Evolutionary conservation across 2,113 vertebrate species (phyloP), one percentile per base, ranked within the genome.

Genomic region (Cebidichthys violaceus): DNA sequence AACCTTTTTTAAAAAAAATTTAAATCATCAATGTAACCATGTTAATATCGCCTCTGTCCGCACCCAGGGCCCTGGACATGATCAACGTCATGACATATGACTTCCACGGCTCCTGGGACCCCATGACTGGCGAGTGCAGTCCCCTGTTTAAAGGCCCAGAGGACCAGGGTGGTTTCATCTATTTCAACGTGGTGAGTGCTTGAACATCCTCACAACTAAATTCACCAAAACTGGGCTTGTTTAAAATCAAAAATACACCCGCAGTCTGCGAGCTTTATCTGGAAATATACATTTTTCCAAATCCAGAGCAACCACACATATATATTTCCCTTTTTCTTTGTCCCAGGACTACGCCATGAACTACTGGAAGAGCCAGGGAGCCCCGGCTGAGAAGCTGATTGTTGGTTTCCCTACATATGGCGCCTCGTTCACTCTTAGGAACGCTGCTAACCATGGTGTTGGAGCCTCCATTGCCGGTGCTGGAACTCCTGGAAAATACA

Each of bases 341-440:
- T 62, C 79, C 54, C 15, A 96, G 96, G 88, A 96, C 18, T 96
- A 94, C 0, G 90, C 91, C 62, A 94, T 96, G 95, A 95, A 94
- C 17, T 96, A 95, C 18, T 96, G 95, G 96, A 95, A 93, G 91
- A 86, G 68, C 79, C 92, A 94, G 0, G 95, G 95, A 9, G 95
- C 94, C 3, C 95, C 95, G 11, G 92, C 94, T 74, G 86, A 95
- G 80, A 97, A 96, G 71, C 94, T 96, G 11, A 83, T 96, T 4
- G 92, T 96, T 85, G 96, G 95, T 39, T 96, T 97, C 83, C 94
- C 96, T 35, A 92, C 95, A 35, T 97, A 96, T 0, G 96, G 95
- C 11, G 90, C 94, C 37, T 94, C 65, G 37, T 97, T 94, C 86
- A 92, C 60, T 9, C 92, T 97, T 22, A 92, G 81, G 24, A 92